phyloP scores from a whole-genome alignment of 2,113 vertebrate species.

The Thamnaconus septentrionalis region DNA sequence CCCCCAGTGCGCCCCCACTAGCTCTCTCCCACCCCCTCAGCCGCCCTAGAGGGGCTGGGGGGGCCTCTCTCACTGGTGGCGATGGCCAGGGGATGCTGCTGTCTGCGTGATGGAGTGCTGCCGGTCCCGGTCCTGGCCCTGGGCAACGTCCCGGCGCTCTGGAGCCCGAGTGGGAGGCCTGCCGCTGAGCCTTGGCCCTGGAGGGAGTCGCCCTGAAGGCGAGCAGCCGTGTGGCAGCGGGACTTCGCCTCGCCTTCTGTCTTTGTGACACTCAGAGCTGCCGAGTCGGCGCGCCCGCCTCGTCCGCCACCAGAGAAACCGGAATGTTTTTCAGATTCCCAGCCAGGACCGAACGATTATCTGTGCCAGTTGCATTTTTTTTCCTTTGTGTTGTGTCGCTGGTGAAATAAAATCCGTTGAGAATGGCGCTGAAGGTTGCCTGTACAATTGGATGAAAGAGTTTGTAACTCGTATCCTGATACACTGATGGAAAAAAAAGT shows the following conservation, averaged over 20 bases:
- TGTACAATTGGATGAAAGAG: too few species aligned
- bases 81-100: constrained; percentile 79
- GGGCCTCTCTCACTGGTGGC: constrained; percentile 76
- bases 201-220: constrained; percentile 53
- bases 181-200: constrained; percentile 53
- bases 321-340: background rate
- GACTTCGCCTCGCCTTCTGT: constrained; percentile 38
- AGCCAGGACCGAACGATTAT: background rate
- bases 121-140: constrained; percentile 67
- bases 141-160: constrained; percentile 59
- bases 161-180: constrained; percentile 61
- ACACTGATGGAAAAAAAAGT: too few species aligned
- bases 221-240: constrained; percentile 53
- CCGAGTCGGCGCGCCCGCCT: background rate
- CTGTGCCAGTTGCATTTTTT: too few species aligned
- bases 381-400: too few species aligned
- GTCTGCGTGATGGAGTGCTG: constrained; percentile 79
- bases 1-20: constrained; percentile 15
- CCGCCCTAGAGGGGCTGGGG: constrained; percentile 8
- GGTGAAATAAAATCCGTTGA: too few species aligned
- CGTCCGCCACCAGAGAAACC: background rate
- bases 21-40: too few species aligned
- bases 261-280: constrained; percentile 14
- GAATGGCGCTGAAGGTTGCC: too few species aligned
- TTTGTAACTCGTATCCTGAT: too few species aligned